Evolutionary conservation across 2,888 invertebrate genomes (phyloP).

Genomic region (Bimastos eiseni): DNA sequence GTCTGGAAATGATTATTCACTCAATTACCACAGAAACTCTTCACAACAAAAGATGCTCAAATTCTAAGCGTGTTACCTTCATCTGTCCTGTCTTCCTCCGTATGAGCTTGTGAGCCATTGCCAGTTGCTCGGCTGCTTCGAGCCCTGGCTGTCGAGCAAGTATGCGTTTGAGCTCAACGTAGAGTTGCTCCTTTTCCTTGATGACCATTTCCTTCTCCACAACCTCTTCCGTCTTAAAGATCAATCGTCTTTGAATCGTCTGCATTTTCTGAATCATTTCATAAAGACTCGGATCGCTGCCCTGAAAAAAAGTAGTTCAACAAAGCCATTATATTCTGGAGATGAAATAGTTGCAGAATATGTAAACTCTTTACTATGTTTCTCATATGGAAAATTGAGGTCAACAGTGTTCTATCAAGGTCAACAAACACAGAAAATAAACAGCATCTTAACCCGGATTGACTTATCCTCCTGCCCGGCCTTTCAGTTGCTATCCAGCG

Average conservation of each 20-base stretch:
- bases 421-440: background rate
- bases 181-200: slow-evolving; percentile 74
- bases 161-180: slow-evolving; percentile 73
- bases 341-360: background rate
- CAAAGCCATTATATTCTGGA: background rate
- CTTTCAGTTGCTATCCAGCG: too few relatives aligned
- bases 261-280: slow-evolving; percentile 81
- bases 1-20: too few relatives aligned
- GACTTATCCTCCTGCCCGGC: too few relatives aligned
- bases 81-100: slow-evolving; percentile 63
- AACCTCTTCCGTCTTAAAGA: slow-evolving; percentile 68
- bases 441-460: background rate
- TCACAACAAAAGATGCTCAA: too few relatives aligned
- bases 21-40: too few relatives aligned
- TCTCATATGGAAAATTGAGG: background rate
- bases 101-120: slow-evolving; percentile 61
- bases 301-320: slow-evolving; percentile 62
- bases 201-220: slow-evolving; percentile 70
- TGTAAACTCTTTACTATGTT: background rate
- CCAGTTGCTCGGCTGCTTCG: slow-evolving; percentile 69
- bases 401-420: background rate
- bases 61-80: slow-evolving; percentile 53
- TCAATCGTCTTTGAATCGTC: slow-evolving; percentile 78
- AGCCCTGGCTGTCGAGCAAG: slow-evolving; percentile 77
- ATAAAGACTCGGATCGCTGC: slow-evolving; percentile 80